These are phyloP conservation scores for Colletes latitarsis DNA, from an alignment of 1,140 invertebrate species.

Conservation along the genomic window DNA sequence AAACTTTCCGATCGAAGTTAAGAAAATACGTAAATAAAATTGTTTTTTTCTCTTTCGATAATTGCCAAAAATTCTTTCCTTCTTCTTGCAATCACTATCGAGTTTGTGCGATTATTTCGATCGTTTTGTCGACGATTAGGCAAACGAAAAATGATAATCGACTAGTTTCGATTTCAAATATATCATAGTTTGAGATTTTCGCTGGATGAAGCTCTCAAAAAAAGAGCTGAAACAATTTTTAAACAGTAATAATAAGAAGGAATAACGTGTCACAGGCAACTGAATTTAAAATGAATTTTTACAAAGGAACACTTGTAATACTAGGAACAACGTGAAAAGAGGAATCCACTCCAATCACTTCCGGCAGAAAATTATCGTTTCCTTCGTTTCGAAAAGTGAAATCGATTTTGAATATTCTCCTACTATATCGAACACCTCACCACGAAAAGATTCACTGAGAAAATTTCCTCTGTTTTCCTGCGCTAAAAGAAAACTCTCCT, in stretches of 20 bases:
- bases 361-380: slow-evolving; percentile 48
- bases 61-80: not conserved
- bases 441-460: slow-evolving; percentile 25
- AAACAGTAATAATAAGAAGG: not conserved
- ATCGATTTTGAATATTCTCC: slow-evolving; percentile 26
- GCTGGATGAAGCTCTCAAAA: not conserved
- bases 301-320: slow-evolving; percentile 13
- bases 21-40: no score
- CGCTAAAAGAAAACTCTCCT: slow-evolving; percentile 1
- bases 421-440: slow-evolving; percentile 23
- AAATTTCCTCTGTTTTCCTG: slow-evolving; percentile 46
- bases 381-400: slow-evolving; percentile 38
- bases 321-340: not conserved
- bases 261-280: slow-evolving; percentile 58
- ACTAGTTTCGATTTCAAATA: slow-evolving; percentile 1
- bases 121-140: no score
- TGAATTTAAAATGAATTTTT: slow-evolving; percentile 65
- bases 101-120: no score
- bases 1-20: not conserved
- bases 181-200: not conserved
- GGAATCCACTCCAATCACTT: slow-evolving; percentile 33
- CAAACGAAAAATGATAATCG: not conserved
- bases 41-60: not conserved
- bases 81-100: not conserved
- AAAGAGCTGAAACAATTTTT: not conserved